Evolutionary conservation across 1,140 invertebrate genomes (phyloP).

Genomic region (Dreissena polymorpha): DNA sequence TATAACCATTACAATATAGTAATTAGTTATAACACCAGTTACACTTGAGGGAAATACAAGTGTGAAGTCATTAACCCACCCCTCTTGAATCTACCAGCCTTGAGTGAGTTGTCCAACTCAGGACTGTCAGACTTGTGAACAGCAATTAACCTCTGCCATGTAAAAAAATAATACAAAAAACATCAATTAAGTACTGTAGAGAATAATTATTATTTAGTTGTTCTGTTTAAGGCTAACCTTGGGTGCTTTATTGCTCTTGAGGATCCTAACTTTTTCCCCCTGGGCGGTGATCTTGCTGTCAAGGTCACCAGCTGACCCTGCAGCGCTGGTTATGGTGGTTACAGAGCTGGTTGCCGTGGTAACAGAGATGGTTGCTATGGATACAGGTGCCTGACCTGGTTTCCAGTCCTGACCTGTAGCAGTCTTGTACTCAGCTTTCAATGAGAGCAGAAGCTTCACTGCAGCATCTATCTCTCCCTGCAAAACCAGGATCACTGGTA

Average conservation of each 20-base stretch:
- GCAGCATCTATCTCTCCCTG: constrained; percentile 83
- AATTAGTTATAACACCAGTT: too few species aligned
- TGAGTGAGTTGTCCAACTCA: too few species aligned
- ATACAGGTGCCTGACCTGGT: constrained; percentile 61
- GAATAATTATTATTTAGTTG: too few species aligned
- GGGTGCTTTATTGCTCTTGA: constrained; percentile 72
- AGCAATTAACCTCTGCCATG: too few species aligned
- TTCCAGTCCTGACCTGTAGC: constrained; percentile 83
- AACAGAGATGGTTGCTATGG: constrained; percentile 31
- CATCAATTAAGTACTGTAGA: too few species aligned
- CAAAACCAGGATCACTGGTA: constrained; percentile 41
- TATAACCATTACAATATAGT: too few species aligned
- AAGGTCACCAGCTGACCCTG: constrained; percentile 67
- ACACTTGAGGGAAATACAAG: too few species aligned
- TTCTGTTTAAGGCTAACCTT: background rate
- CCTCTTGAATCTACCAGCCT: too few species aligned
- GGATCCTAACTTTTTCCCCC: constrained; percentile 80
- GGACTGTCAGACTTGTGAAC: too few species aligned
- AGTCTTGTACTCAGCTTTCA: constrained; percentile 91
- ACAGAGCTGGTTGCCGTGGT: constrained; percentile 36
- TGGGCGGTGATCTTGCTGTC: constrained; percentile 79
- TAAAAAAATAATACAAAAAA: too few species aligned
- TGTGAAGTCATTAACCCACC: too few species aligned
- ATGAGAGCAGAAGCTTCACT: constrained; percentile 86
- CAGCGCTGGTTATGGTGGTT: constrained; percentile 47